Base-by-base conservation (phyloP, 2,113 vertebrate species). In the Microcebus griseorufus region DNA sequence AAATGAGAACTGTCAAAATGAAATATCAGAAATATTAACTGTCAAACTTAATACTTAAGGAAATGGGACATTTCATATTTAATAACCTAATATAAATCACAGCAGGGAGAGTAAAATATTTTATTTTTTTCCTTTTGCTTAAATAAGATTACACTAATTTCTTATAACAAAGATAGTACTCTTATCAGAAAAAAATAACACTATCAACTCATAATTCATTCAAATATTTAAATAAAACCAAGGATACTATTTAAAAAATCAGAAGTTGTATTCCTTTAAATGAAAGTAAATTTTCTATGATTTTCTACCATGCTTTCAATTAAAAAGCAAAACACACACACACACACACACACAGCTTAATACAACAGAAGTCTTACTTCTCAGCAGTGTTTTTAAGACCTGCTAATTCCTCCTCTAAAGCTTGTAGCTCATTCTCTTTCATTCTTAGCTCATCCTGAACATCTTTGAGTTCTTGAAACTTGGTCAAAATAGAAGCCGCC, bases 401-500 rank as follows among this genome's bases (percentile, higher is more conserved):
- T 58, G 97, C 92, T 95, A 99, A 98, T 73, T 99, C 99, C 3
- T 98, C 96, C 93, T 99, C 99, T 51, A 98, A 96, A 6, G 96
- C 48, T 10, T 51, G 92, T 27, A 99, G 99, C 79, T 99, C 98
- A 86, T 96, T 97, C 89, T 99, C 99, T 88, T 99, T 99, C 34
- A 92, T 86, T 72, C 95, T 98, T 53, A 99, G 97, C 34, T 99
- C 88, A 96, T 95, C 97, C 96, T 99, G 98, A 90, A 99, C 60
- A 12, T 98, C 96, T 98, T 99, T 99, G 16, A 99, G 95, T 96
- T 99, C 99, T 95, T 99, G 99, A 97, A 99, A 97, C 89, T 99
- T 99, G 45, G 98, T 95, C 97, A 99, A 98, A 96, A 99, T 98
- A 0, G 99, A 99, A 85, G 97, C 97, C 3, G 98, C 96, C 93